Base-by-base conservation (phyloP, 2,888 invertebrate genomes). In the Agrenia bidenticulata region DNA sequence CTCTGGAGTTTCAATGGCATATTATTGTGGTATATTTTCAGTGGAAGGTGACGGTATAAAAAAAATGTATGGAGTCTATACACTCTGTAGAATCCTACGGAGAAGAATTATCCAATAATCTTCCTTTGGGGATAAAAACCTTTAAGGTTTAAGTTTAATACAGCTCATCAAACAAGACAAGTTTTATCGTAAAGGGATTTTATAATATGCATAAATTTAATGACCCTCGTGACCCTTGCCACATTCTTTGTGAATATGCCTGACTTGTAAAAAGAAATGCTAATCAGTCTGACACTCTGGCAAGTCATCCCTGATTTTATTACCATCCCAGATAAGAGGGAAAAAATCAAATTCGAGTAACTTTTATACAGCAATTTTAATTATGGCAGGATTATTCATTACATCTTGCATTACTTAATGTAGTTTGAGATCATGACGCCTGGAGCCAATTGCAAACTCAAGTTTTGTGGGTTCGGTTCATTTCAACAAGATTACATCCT, bases 231-330 rank as follows among this genome's bases (percentile, higher is more conserved):
- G 71, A 69, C 73, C 70, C 67, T 63, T 59, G 61, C 64, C 59
- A 63, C 68, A 64, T 67, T 63, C 67, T 66, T 67, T 63, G 54
- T 49, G 37, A 55, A 37, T 55, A 27, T 45, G 61, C 13, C 39
- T 58, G 64, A 68, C 54, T 69, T 63, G 53, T 61, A 49, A 66
- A 66, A 63, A 68, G 67, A 67, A 70, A 73, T 73, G 68, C 67
- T 72, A 73, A 73, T 73, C 70, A 73, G 65, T 70, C 68, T 72
- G 73, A 70, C 73, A 73, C 71, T 72, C 68, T 63, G 56, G 61
- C 67, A 56, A 67, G 64, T 58, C 67, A 64, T 67, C 67, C 58
- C 59, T 64, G 61, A 64, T 67, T 67, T 67, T 67, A 67, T 67
- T 64, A 58, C 64, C 53, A 26, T 39, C 55, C n/a, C 19, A 19